Percentiles rank a stretch among this genome's conserved stretches.
Conservation (phyloP, 2,113 vertebrate species). For the Bubo scandiacus region DNA sequence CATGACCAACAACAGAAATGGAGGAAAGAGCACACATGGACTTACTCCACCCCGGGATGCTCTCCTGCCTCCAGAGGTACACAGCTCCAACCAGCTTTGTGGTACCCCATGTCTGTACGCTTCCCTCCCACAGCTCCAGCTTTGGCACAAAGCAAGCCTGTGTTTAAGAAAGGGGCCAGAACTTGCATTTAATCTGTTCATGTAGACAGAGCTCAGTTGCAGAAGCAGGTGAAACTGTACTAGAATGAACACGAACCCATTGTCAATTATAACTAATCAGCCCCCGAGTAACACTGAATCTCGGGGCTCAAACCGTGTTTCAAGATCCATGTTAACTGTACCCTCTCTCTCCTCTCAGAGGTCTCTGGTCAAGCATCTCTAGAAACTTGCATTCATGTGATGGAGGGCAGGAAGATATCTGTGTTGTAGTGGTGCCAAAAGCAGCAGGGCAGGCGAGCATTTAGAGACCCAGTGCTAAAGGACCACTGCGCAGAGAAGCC, state of each 20-base stretch:
- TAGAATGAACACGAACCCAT: neutral
- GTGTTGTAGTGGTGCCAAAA: neutral
- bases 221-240: neutral
- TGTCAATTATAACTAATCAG: neutral
- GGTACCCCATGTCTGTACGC: accelerated
- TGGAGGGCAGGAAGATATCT: neutral
- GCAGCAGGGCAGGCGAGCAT: accelerated
- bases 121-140: neutral
- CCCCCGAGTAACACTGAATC: neutral
- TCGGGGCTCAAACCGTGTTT: neutral
- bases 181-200: neutral
- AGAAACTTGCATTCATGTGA: neutral
- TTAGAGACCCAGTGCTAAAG: neutral
- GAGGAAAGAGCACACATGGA: neutral
- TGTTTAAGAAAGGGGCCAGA: neutral
- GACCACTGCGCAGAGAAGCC: neutral
- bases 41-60: neutral
- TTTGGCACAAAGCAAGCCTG: neutral
- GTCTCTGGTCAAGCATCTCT: neutral
- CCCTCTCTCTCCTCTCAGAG: neutral
- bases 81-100: neutral
- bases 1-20: neutral
- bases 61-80: neutral
- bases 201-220: neutral
- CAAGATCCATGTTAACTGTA: neutral